Conservation (phyloP, 2,888 invertebrate species). For the Sesamia inferens region DNA sequence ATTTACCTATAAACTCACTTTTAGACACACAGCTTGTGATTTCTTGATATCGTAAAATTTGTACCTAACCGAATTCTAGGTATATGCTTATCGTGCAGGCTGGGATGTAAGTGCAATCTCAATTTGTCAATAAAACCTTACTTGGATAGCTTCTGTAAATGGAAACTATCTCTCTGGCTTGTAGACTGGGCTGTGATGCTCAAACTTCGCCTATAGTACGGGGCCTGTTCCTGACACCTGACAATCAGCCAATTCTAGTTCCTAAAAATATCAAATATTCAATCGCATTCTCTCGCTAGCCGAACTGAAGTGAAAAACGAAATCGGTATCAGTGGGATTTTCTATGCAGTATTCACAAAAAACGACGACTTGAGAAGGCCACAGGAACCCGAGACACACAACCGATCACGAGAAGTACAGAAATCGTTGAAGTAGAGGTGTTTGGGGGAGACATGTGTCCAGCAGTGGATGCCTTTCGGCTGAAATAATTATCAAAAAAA, state of each 20-base stretch:
- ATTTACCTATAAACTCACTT: neutral
- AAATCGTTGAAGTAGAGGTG: no score
- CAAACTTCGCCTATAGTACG: neutral
- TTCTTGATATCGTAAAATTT: neutral
- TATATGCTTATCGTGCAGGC: constrained; percentile 1
- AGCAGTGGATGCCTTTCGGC: no score
- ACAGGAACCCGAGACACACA: no score
- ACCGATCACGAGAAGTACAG: no score
- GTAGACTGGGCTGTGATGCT: constrained; percentile 5
- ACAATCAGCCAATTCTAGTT: no score
- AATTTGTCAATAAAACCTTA: constrained; percentile 58
- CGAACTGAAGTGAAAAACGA: neutral
- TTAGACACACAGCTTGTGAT: neutral
- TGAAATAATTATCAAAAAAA: neutral
- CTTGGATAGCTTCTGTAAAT: constrained; percentile 52
- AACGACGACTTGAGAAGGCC: no score
- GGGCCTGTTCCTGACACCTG: no score
- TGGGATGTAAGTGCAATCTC: constrained; percentile 42
- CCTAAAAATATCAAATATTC: no score
- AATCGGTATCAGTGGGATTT: neutral
- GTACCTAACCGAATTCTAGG: neutral
- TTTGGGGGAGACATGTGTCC: no score
- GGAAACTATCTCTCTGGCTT: constrained; percentile 47
- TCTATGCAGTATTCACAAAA: neutral
- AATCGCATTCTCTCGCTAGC: neutral